A percentile compares a stretch with the other conserved stretches of the same genome.
phyloP scores from a whole-genome alignment of 2,888 invertebrate species.

The Tryphoninae sp. region DNA sequence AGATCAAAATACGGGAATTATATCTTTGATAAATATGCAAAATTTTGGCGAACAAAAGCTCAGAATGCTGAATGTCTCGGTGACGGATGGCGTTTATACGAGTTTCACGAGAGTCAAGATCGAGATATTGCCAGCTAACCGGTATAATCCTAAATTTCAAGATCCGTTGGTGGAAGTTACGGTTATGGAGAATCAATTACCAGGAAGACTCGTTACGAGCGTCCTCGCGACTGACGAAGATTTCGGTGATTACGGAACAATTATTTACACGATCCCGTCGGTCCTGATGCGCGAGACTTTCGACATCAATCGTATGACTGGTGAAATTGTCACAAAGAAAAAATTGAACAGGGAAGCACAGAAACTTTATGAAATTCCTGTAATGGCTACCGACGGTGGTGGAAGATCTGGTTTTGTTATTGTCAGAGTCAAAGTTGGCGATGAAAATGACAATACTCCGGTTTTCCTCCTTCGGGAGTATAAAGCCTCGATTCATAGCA shows the following conservation, averaged over 20 bases:
- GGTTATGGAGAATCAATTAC: conserved; percentile 90
- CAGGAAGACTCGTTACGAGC: conserved; percentile 89
- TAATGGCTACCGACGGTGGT: conserved; percentile 92
- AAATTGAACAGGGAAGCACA: conserved; percentile 89
- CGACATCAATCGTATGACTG: conserved; percentile 87
- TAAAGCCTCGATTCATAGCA: conserved; percentile 87
- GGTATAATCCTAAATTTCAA: conserved; percentile 90
- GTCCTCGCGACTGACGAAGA: conserved; percentile 91
- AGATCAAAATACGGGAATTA: conserved; percentile 84
- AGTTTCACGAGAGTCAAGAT: conserved; percentile 92
- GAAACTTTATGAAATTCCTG: conserved; percentile 88
- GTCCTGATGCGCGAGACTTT: conserved; percentile 88
- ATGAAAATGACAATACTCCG: conserved; percentile 93
- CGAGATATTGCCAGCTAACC: conserved; percentile 90
- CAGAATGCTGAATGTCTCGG: conserved; percentile 93
- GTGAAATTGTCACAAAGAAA: conserved; percentile 87
- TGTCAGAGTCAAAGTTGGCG: conserved; percentile 90
- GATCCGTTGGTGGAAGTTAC: conserved; percentile 90
- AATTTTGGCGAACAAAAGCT: conserved; percentile 86
- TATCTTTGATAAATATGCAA: conserved; percentile 89
- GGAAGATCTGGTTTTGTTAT: conserved; percentile 89
- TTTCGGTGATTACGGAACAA: conserved; percentile 88
- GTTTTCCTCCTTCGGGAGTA: conserved; percentile 89
- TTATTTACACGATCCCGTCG: conserved; percentile 91
- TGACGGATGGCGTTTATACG: conserved; percentile 97